Base-by-base conservation (phyloP, 2,113 vertebrate genomes). In the Limnothrissa miodon region DNA sequence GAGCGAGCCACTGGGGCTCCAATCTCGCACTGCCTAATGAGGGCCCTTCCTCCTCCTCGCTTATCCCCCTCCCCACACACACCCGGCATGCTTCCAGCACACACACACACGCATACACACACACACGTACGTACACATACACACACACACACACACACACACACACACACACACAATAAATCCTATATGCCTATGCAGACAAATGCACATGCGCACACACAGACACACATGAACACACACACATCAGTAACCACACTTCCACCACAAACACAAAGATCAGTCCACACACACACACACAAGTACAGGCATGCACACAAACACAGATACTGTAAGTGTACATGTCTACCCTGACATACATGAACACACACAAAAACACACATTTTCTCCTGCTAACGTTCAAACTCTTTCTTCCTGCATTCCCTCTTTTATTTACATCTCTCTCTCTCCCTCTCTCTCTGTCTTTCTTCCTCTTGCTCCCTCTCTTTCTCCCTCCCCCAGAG, bases 11-110 rank as follows among this genome's bases (percentile, higher is more conserved):
- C 91, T 86, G 92, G 93, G 92, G 90, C 93, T 93, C 92, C 92
- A 92, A 93, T 93, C 93, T 94, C 91, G 90, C 91, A 80, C 91
- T 93, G 92, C 88, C 93, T 94, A 95, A 95, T 95, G 93, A 95
- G 94, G 81, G 87, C 89, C 86, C 90, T 33, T 17, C 66, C 66
- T 74, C 66, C 66, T 10, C 33, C 15, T 8, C 66, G 5, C 59
- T 33, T 33, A 1, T 15, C 25, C 29, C 25, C n/a, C 66, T 11
- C 10, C 25, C n/a, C 25, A 9, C 25, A 48, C 46, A 66, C 83
- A 86, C 82, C 81, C 88, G 59, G 48, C 39, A 45, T 23, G 9
- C 78, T 79, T 7, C n/a, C 81, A 45, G 45, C 48, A 39, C 39
- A 36, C 33, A 15, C 78, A 17, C 80, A 45, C 85, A 46, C 85